Percentiles rank a stretch among this genome's conserved stretches.
phyloP scores from a whole-genome alignment of 2,797 vertebrate genomes.

The Hippoglossus hippoglossus region DNA sequence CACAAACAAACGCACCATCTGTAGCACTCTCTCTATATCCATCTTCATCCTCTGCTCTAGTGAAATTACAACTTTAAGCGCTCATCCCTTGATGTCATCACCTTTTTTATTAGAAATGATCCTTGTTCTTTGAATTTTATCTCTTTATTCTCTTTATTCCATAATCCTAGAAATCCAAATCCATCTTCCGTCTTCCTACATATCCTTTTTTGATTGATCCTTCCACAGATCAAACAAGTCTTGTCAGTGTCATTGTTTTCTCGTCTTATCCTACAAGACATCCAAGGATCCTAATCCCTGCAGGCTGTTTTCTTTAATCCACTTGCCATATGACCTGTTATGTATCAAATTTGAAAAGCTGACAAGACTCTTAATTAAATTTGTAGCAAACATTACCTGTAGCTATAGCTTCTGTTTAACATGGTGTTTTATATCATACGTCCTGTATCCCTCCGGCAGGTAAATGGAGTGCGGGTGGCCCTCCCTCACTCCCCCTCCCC shows the following conservation, averaged over 20 bases:
- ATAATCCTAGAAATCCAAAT: conserved; percentile 42
- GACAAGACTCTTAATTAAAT: neutral
- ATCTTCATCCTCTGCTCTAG: conserved; percentile 17
- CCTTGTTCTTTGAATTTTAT: conserved; percentile 10
- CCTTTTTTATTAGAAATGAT: conserved; percentile 18
- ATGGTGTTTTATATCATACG: neutral
- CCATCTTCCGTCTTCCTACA: neutral
- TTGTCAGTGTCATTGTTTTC: neutral
- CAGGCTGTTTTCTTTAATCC: neutral
- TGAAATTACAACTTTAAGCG: conserved; percentile 8
- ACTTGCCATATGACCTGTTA: neutral
- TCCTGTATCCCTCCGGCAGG: conserved; percentile 61
- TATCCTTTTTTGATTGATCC: neutral
- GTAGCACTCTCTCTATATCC: neutral
- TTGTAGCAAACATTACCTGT: neutral
- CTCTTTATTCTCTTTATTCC: conserved; percentile 14
- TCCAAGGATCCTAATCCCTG: neutral
- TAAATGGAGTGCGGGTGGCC: conserved; percentile 76
- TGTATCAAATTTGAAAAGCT: neutral
- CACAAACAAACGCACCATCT: neutral
- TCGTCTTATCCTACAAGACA: neutral
- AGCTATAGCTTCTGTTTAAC: neutral
- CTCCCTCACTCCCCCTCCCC: conserved; percentile 81
- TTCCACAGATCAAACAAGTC: neutral
- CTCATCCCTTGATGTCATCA: neutral